Evolutionary conservation across 2,888 invertebrate genomes (phyloP).

Genomic region (Rhogogaster chlorosoma): DNA sequence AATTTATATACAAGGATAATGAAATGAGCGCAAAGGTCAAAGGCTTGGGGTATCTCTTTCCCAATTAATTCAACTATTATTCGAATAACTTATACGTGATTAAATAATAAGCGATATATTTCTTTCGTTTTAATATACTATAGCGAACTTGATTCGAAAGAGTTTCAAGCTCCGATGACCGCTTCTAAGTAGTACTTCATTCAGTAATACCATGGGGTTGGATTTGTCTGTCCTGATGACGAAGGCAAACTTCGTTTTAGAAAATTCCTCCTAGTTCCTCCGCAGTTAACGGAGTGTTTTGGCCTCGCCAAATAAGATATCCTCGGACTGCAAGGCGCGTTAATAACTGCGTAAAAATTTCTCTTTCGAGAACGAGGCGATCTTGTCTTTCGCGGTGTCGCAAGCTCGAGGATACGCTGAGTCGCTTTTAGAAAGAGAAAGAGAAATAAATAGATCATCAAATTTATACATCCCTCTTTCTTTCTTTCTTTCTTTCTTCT

Average conservation of each 20-base stretch:
- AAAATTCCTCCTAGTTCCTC: neutral
- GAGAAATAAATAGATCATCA: neutral
- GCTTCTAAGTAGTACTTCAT: neutral
- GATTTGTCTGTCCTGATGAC: neutral
- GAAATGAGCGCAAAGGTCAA: neutral
- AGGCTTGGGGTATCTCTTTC: neutral
- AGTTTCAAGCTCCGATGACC: neutral
- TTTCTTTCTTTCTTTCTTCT: neutral
- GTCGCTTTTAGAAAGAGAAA: constrained; percentile 56
- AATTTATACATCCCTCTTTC: neutral
- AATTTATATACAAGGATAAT: neutral
- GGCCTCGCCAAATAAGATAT: constrained; percentile 46
- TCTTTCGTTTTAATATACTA: neutral
- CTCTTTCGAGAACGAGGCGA: neutral
- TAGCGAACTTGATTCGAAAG: neutral
- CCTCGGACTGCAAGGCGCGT: constrained; percentile 45
- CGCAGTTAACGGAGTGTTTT: neutral
- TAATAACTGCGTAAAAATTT: neutral
- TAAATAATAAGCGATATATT: neutral
- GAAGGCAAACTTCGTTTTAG: constrained; percentile 6
- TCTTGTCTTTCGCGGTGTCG: constrained; percentile 57
- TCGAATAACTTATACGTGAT: neutral
- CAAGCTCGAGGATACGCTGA: constrained; percentile 60
- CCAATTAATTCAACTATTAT: constrained; percentile 9
- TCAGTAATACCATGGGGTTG: constrained; percentile 37